Conservation (phyloP, 2,797 vertebrate genomes). For the Coregonus suidteri region DNA sequence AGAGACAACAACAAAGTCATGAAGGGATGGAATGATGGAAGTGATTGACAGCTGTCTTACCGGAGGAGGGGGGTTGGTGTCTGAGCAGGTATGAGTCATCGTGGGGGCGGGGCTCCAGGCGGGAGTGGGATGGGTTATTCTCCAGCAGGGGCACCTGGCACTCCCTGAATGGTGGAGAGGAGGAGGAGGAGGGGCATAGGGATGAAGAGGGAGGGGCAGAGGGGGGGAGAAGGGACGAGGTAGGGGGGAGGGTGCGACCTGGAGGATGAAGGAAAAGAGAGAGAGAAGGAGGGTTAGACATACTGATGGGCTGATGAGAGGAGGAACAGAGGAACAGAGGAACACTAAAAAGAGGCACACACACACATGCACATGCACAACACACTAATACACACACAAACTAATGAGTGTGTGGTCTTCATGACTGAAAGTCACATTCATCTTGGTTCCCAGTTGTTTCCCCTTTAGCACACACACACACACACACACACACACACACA, state of each 20-base stretch:
- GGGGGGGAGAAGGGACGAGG: slow-evolving; percentile 89
- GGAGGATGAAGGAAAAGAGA: slow-evolving; percentile 84
- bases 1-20: slow-evolving; percentile 17
- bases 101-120: slow-evolving; percentile 93
- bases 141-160: slow-evolving; percentile 99
- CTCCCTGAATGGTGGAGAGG: slow-evolving; percentile 83
- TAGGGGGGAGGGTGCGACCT: slow-evolving; percentile 98
- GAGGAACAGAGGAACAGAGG: not conserved
- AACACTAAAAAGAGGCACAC: not conserved
- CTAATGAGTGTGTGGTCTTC: too few relatives aligned
- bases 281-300: slow-evolving; percentile 42
- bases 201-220: slow-evolving; percentile 84
- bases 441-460: too few relatives aligned
- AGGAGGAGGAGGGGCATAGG: slow-evolving; percentile 86
- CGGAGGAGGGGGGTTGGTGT: slow-evolving; percentile 86
- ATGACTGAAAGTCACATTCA: too few relatives aligned
- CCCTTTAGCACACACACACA: too few relatives aligned
- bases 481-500: too few relatives aligned
- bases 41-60: slow-evolving; percentile 80
- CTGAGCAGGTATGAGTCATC: slow-evolving; percentile 95
- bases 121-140: slow-evolving; percentile 97
- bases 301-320: not conserved
- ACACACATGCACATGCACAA: not conserved
- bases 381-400: not conserved
- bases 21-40: slow-evolving; percentile 13